Evolutionary conservation across 2,888 invertebrate species (phyloP).

Genomic region (Chirona hameri): DNA sequence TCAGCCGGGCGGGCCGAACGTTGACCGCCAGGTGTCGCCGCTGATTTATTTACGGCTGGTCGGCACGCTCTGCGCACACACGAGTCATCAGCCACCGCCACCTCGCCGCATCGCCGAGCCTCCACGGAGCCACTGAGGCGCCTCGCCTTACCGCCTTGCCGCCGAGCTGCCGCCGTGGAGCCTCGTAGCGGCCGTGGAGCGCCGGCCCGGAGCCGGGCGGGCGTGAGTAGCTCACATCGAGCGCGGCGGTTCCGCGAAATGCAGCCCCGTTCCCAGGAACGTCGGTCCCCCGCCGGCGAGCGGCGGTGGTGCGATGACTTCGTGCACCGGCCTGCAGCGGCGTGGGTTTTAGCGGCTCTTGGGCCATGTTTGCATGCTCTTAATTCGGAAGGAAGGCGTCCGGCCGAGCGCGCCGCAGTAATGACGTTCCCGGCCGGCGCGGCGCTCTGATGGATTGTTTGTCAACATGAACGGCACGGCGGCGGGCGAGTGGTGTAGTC

Average conservation of each 20-base stretch:
- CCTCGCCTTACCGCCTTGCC: not conserved
- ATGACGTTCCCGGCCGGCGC: not conserved
- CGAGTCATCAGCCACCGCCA: not conserved
- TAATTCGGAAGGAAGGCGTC: not conserved
- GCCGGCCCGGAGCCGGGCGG: not conserved
- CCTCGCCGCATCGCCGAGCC: too few relatives aligned
- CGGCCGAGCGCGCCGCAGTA: not conserved
- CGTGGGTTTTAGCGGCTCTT: not conserved
- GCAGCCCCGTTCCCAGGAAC: not conserved
- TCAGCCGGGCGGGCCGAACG: not conserved
- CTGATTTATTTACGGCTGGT: not conserved
- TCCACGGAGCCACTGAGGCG: not conserved
- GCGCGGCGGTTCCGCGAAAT: not conserved
- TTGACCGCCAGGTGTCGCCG: conserved; percentile 6
- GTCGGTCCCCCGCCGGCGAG: not conserved
- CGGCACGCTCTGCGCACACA: not conserved
- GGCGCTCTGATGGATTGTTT: not conserved
- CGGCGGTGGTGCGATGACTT: not conserved
- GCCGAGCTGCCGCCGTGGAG: too few relatives aligned
- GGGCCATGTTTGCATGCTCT: not conserved
- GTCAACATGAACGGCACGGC: conserved; percentile 1
- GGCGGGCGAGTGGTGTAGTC: too few relatives aligned
- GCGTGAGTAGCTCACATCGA: not conserved
- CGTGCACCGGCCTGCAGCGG: not conserved
- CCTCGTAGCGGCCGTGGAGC: too few relatives aligned